Evolutionary conservation across 2,113 vertebrate genomes (phyloP), one percentile per base, ranked within the genome.

Genomic region (Cervus canadensis): DNA sequence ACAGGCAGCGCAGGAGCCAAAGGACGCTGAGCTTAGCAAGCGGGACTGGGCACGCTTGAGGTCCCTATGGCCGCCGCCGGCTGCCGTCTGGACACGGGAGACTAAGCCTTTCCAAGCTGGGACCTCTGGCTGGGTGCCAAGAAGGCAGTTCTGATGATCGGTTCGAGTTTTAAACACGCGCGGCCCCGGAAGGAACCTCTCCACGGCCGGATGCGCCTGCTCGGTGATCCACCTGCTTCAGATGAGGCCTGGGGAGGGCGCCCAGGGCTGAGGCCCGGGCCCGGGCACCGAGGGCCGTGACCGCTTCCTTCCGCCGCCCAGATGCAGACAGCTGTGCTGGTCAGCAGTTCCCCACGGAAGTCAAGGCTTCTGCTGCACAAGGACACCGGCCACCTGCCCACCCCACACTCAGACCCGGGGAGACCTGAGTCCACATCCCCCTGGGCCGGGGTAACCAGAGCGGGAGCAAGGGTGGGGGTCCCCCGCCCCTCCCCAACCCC

Each of bases 11-110:
- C 30, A 8, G 71, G 5, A 0, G 33, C 9, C 30, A 28, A 57
- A 78, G 40, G 21, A 11, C 3, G 1, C 36, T 3, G 19, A 0
- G 9, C 15, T 36, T 16, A 33, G 83, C 26, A 0, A 6, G 25
- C 0, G 33, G 40, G 30, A 8, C n/a, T 0, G 3, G 56, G 2
- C 36, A 3, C 1, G 0, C 15, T 1, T 64, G 21, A 40, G 30
- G 30, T 19, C 36, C 17, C 48, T 0, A 1, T 6, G 33, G 17
- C 43, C 30, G n/a, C 33, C 4, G 0, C 26, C 4, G 30, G 10
- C 54, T 43, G 74, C 21, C 3, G 0, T 36, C 40, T 26, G 57
- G 50, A 56, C 25, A 1, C 2, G 30, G 23, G 71, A 57, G 6
- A 40, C 25, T 0, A 33, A 14, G 30, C 83, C 83, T 10, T 33